phyloP scores from a whole-genome alignment of 2,797 vertebrate species.

The Pangasius sanitwongsei region DNA sequence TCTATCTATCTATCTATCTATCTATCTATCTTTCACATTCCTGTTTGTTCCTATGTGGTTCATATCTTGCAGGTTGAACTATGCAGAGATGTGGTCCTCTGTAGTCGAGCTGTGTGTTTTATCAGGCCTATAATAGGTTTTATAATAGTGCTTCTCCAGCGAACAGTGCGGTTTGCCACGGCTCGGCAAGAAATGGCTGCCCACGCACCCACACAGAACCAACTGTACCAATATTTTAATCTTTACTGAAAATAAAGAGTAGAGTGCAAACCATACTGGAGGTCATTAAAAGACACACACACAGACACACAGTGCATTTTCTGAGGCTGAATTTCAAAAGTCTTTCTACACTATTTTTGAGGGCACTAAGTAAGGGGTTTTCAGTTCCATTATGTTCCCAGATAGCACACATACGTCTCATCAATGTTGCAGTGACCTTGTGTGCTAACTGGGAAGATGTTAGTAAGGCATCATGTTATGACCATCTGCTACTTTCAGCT shows the following conservation, averaged over 20 bases:
- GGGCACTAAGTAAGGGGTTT: background rate
- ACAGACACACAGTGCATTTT: background rate
- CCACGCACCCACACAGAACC: constrained; percentile 14
- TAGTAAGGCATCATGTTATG: background rate
- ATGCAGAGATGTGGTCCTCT: constrained; percentile 27
- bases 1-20: background rate
- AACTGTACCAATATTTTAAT: background rate
- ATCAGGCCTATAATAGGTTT: constrained; percentile 23
- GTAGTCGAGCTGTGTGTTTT: constrained; percentile 33
- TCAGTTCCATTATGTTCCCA: background rate
- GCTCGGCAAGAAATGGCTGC: constrained; percentile 20
- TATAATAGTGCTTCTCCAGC: background rate
- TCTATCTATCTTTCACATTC: background rate
- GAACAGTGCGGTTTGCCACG: background rate
- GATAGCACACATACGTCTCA: background rate
- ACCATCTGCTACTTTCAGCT: background rate
- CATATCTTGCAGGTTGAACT: constrained; percentile 17
- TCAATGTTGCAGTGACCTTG: background rate
- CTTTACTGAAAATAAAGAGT: constrained; percentile 17
- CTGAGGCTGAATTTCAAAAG: background rate
- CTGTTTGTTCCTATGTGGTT: constrained; percentile 14
- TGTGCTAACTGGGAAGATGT: background rate
- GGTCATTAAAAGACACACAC: constrained; percentile 1
- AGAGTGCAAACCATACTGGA: constrained; percentile 5
- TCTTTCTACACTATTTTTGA: background rate